Conservation (phyloP, 2,888 invertebrate species). For the Lymantria dispar region DNA sequence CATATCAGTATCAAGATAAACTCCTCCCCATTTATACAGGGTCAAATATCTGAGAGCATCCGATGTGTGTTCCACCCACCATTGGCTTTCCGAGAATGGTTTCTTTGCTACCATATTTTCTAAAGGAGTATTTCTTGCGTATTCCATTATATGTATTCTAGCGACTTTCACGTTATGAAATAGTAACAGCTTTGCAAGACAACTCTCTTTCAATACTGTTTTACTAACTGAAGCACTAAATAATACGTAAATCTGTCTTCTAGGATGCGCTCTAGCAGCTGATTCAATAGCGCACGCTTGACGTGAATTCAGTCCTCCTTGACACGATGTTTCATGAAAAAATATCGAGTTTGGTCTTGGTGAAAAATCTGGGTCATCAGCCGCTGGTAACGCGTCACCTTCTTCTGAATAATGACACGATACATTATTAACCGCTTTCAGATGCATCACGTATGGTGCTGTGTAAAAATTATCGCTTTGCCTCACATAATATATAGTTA, state of each 20-base stretch:
- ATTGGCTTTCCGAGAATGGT: slow-evolving; percentile 73
- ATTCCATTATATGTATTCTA: slow-evolving; percentile 42
- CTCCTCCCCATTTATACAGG: slow-evolving; percentile 89
- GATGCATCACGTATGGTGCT: slow-evolving; percentile 1
- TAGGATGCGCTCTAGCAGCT: slow-evolving; percentile 83
- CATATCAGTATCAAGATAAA: slow-evolving; percentile 89
- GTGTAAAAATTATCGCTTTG: background rate
- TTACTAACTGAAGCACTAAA: slow-evolving; percentile 41
- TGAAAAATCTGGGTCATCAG: slow-evolving; percentile 25
- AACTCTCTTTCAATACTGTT: slow-evolving; percentile 6
- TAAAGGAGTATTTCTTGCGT: slow-evolving; percentile 80
- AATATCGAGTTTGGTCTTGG: slow-evolving; percentile 79
- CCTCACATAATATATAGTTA: slow-evolving; percentile 9
- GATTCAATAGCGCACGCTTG: slow-evolving; percentile 88
- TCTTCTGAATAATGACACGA: slow-evolving; percentile 16
- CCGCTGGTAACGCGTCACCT: slow-evolving; percentile 34
- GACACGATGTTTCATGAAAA: slow-evolving; percentile 86
- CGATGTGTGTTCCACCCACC: slow-evolving; percentile 79
- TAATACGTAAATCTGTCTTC: slow-evolving; percentile 79
- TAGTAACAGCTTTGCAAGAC: slow-evolving; percentile 9
- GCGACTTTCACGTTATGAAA: slow-evolving; percentile 21
- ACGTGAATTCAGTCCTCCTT: slow-evolving; percentile 72
- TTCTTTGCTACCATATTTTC: slow-evolving; percentile 76
- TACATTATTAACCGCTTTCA: slow-evolving; percentile 4
- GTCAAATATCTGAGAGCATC: slow-evolving; percentile 85